Base-by-base conservation (phyloP, 2,113 vertebrate species). In the Chroicocephalus ridibundus region DNA sequence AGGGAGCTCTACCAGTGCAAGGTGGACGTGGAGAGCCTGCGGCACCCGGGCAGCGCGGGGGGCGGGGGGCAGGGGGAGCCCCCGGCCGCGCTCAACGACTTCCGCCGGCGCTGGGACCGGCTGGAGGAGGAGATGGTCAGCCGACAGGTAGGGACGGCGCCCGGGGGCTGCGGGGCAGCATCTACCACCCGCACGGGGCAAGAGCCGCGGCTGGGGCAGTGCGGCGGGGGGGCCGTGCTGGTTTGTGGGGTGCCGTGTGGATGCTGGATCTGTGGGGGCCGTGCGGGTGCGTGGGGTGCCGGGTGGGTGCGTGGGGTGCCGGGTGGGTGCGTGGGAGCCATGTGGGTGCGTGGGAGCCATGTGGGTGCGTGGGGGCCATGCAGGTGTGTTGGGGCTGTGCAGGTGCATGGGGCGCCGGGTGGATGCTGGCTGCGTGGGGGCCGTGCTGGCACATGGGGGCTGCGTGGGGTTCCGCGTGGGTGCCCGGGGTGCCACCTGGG, bases 1-100 rank as follows among this genome's bases (percentile, higher is more conserved):
- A 78, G 98, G 74, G 98, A 99, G 88, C 98, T 99, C 46, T 99
- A 99, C 95, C 99, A 99, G 98, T 98, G 98, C 98, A 98, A 99
- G 95, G 98, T 99, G 40, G 99, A 99, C 5, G 98, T 99, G 69
- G 99, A 99, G 94, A 99, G 98, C 70, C 96, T 98, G 91, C 98
- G 98, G 95, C 99, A 98, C 91, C 98, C 96, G 51, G 98, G 97
- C 9, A 8, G 82, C 97, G 97, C 66, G 87, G 96, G 96, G 38
- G 97, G 96, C 14, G 32, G 94, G 0, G 98, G 98, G 89, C 97
- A 96, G 3, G 97, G 96, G 6, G 95, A 96, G 3, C 96, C 98
- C 4, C 93, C 96, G 0, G 98, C 97, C 1, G 75, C 94, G 0
- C 94, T 99, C 51, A 89, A 97, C 4, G 98, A 98, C 93, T 99